Conservation (phyloP, 2,113 vertebrate species). For the Cyphotilapia sp. region DNA sequence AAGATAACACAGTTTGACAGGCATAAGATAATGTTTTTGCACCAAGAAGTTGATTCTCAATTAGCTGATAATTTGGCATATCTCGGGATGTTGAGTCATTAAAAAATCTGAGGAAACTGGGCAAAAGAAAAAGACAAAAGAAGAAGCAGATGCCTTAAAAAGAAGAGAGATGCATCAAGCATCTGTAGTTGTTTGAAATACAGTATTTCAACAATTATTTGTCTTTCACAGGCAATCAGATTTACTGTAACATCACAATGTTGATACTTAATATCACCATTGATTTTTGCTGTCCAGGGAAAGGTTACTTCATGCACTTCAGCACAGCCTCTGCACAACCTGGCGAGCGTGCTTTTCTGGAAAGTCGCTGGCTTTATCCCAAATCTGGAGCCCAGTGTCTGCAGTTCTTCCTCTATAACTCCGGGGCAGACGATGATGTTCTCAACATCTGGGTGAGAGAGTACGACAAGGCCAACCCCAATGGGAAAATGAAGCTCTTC, state of each 20-base stretch:
- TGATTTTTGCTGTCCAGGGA: conserved; percentile 50
- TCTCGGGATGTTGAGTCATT: neutral
- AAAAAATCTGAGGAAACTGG: neutral
- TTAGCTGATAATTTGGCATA: neutral
- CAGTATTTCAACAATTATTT: neutral
- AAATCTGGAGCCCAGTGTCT: conserved; percentile 81
- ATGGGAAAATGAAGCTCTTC: conserved; percentile 61
- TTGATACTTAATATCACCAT: too few species aligned
- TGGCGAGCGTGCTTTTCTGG: conserved; percentile 63
- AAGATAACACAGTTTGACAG: neutral
- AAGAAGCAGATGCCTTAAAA: neutral
- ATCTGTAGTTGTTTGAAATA: neutral
- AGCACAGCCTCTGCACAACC: conserved; percentile 44
- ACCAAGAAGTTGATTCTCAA: neutral
- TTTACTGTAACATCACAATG: neutral
- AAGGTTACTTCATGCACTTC: conserved; percentile 87
- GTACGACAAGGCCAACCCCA: conserved; percentile 46
- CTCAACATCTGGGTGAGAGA: conserved; percentile 75
- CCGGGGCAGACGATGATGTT: conserved; percentile 58
- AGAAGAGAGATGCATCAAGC: neutral
- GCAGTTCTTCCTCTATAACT: conserved; percentile 83
- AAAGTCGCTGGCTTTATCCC: conserved; percentile 78
- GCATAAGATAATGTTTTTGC: neutral
- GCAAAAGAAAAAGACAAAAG: neutral
- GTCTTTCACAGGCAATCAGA: neutral